Evolutionary conservation across 2,113 vertebrate genomes (phyloP).

Genomic region (Gnathonemus longibarbis): DNA sequence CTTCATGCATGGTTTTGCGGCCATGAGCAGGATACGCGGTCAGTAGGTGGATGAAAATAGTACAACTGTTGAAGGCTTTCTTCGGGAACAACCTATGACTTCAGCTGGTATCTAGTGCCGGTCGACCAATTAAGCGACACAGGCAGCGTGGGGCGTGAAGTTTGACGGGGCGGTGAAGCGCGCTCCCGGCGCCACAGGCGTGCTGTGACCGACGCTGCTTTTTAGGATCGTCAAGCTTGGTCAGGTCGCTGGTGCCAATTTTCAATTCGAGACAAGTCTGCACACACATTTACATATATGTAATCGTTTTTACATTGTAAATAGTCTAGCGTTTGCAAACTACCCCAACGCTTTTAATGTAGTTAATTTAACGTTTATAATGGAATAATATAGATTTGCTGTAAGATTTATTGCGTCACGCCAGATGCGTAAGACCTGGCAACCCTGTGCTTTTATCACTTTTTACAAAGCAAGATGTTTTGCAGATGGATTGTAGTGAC

Average conservation of each 20-base stretch:
- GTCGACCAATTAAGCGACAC: not conserved
- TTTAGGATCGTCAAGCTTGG: too few species aligned
- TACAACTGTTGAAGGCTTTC: not conserved
- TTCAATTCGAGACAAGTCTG: too few species aligned
- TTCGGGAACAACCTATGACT: not conserved
- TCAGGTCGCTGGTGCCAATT: too few species aligned
- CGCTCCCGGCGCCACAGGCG: not conserved
- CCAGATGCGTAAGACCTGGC: too few species aligned
- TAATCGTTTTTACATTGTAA: too few species aligned
- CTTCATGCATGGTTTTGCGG: not conserved
- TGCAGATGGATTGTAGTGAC: not conserved
- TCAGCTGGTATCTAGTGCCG: not conserved
- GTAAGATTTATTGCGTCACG: too few species aligned
- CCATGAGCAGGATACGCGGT: not conserved
- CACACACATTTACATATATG: too few species aligned
- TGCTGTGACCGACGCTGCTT: not conserved
- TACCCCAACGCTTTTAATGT: too few species aligned
- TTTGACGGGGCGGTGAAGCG: not conserved
- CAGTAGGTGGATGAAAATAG: not conserved
- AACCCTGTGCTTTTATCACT: not conserved
- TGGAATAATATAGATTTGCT: too few species aligned
- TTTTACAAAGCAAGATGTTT: not conserved
- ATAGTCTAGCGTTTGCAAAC: too few species aligned
- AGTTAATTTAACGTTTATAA: too few species aligned
- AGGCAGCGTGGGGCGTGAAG: not conserved